Conservation (phyloP, 2,113 vertebrate genomes). For the Peromyscus leucopus region DNA sequence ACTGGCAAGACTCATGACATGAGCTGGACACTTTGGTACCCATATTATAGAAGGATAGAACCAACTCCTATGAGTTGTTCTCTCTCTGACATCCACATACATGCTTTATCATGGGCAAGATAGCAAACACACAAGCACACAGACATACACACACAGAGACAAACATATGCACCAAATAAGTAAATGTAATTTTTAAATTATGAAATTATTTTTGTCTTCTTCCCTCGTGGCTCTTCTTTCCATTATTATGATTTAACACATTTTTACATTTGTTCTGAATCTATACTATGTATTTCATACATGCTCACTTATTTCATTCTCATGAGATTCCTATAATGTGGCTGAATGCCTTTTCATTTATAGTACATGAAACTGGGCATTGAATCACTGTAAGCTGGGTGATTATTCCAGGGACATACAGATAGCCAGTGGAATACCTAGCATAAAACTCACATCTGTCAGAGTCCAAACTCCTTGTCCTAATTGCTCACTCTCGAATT, state of each 20-base stretch:
- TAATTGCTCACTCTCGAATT: neutral
- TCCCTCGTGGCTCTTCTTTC: neutral
- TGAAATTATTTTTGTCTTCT: conserved; percentile 68
- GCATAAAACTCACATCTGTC: neutral
- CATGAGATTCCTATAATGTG: neutral
- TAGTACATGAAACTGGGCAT: neutral
- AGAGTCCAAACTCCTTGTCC: neutral
- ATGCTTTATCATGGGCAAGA: neutral
- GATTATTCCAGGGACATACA: neutral
- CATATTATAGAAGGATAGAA: neutral
- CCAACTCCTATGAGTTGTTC: neutral
- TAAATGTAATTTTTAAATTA: neutral
- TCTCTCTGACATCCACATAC: neutral
- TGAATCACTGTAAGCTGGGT: neutral
- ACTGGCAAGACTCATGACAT: neutral
- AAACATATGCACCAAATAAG: neutral
- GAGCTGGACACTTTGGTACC: no score
- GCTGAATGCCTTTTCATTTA: neutral
- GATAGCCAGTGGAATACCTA: neutral
- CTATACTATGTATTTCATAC: neutral
- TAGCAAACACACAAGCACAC: neutral
- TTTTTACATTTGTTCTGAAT: neutral
- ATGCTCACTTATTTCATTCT: neutral
- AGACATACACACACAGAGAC: neutral
- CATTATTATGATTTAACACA: conserved; percentile 20